These are phyloP conservation scores for Antennarius maculatus DNA, from an alignment of 2,797 vertebrate genomes.

Conservation along the genomic window DNA sequence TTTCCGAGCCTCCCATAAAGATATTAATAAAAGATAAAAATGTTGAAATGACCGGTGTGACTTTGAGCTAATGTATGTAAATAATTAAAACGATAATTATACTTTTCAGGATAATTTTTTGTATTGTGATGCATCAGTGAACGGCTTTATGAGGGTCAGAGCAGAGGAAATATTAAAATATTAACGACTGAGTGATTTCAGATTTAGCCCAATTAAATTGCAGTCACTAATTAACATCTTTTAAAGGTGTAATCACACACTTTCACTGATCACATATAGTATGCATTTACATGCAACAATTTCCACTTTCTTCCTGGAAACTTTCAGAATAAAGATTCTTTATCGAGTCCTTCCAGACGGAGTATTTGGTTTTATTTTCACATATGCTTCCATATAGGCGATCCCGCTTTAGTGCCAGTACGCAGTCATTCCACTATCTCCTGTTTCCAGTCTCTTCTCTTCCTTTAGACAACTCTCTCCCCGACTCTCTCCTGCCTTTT, in stretches of 20 bases:
- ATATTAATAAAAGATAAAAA: no score
- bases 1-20: conserved; percentile 10
- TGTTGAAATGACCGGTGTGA: conserved; percentile 16
- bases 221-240: no score
- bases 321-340: conserved; percentile 47
- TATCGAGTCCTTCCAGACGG: conserved; percentile 57
- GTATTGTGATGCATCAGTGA: conserved; percentile 33
- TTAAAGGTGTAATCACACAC: no score
- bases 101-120: conserved; percentile 20
- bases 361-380: conserved; percentile 50
- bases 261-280: neutral
- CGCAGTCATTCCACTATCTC: conserved; percentile 55
- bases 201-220: conserved; percentile 12
- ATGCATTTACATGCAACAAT: conserved; percentile 15
- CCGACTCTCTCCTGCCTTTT: conserved; percentile 12
- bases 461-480: conserved; percentile 39
- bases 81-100: conserved; percentile 34
- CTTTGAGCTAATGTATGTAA: conserved; percentile 11
- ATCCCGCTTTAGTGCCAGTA: conserved; percentile 42
- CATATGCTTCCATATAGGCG: conserved; percentile 9
- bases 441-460: conserved; percentile 52
- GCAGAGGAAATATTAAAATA: conserved; percentile 44
- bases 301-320: conserved; percentile 13
- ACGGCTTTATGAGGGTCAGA: conserved; percentile 43
- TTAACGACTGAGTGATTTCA: conserved; percentile 26